Base-by-base conservation (phyloP, 2,797 vertebrate genomes). In the Balearica regulorum region DNA sequence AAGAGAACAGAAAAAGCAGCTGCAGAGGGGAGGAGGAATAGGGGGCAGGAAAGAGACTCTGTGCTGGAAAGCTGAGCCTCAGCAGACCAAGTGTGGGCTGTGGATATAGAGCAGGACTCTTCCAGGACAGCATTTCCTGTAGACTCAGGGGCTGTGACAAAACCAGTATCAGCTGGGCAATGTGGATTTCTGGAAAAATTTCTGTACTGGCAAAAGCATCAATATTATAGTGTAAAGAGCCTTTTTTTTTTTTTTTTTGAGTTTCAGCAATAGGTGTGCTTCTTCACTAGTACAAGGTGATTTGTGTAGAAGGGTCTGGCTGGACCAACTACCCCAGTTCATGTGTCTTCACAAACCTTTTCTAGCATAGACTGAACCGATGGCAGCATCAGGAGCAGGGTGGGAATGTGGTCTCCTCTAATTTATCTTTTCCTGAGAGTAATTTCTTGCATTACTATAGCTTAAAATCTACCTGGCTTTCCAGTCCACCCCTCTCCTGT, bases 401-500 rank as follows among this genome's bases (percentile, higher is more conserved):
- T 24, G 41, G 35, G 33, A 75, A 20, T 55, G 3, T n/a, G 48
- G 1, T 54, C 3, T 86, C n/a, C 26, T 84, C 14, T 35, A 44
- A 65, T 29, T 70, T 43, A 37, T 8, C 6, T 79, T 62, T 53
- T 41, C 16, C 16, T 33, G 15, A 58, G 21, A 62, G 11, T 21
- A 48, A 73, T 66, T 82, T 68, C 17, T 66, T 58, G 24, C 5
- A 33, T 7, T 71, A 9, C 7, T 48, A 1, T 44, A 41, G 12
- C 12, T 85, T 37, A 57, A 94, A 85, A 83, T 39, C 37, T n/a
- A 39, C 13, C 48, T 71, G 5, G 4, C 13, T 51, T 66, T 79
- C 33, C 41, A 28, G 48, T 60, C 39, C 19, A 55, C 2, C 5
- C 22, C 2, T 0, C 2, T 35, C 17, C 35, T 46, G 35, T 0